These are phyloP conservation scores for Byasa hedistus DNA, from an alignment of 2,888 invertebrate species.

Conservation along the genomic window DNA sequence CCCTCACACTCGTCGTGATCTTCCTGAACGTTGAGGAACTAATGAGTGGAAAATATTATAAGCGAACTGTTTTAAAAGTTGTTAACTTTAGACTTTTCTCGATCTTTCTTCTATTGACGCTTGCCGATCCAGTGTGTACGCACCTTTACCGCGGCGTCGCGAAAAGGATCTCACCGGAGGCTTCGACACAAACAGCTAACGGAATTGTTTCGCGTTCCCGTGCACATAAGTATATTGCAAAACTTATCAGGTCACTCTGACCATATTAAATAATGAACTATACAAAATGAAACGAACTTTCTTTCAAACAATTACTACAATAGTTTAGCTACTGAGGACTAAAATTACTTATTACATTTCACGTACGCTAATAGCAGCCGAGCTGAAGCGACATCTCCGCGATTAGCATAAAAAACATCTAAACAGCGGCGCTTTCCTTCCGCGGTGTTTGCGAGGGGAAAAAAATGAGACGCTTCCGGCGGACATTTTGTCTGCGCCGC, in stretches of 20 bases:
- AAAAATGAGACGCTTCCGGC: constrained; percentile 75
- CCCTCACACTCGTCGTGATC: not conserved
- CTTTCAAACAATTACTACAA: no score
- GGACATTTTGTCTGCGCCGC: constrained; percentile 65
- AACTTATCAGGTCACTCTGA: constrained; percentile 38
- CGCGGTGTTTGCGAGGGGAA: constrained; percentile 65
- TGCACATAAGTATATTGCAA: constrained; percentile 41
- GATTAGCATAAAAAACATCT: constrained; percentile 79
- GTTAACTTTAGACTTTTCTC: no score
- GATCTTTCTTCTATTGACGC: no score
- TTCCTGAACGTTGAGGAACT: no score
- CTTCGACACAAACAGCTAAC: constrained; percentile 35
- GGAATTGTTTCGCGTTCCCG: constrained; percentile 62
- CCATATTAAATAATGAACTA: no score
- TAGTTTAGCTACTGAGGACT: constrained; percentile 33
- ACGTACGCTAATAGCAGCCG: no score
- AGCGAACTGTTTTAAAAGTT: no score
- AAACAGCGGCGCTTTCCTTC: constrained; percentile 76
- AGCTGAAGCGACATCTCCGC: constrained; percentile 47
- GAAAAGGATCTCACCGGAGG: constrained; percentile 44
- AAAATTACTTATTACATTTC: no score
- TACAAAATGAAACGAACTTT: no score
- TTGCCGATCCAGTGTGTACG: not conserved
- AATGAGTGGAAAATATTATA: no score
- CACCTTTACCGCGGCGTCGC: constrained; percentile 48